Evolutionary conservation across 1,140 invertebrate species (phyloP).

Genomic region (Cotesia chilonis): DNA sequence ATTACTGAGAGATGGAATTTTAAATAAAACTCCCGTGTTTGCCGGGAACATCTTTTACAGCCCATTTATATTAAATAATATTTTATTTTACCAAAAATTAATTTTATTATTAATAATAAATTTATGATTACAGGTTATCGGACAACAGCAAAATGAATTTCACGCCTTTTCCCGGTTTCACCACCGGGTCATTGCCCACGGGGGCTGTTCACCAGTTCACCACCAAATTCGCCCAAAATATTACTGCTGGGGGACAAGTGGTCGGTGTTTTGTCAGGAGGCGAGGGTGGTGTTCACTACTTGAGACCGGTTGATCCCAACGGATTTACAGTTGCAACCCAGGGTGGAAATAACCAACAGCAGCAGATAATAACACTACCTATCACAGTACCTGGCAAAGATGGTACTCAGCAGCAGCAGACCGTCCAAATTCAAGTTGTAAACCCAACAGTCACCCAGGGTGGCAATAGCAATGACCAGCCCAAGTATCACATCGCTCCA

Average conservation of each 20-base stretch:
- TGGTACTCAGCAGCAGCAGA: slow-evolving; percentile 74
- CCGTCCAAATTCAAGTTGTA: slow-evolving; percentile 80
- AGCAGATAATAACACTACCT: slow-evolving; percentile 77
- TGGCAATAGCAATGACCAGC: slow-evolving; percentile 68
- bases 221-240: slow-evolving; percentile 73
- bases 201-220: slow-evolving; percentile 75
- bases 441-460: slow-evolving; percentile 67
- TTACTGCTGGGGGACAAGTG: slow-evolving; percentile 69
- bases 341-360: slow-evolving; percentile 63
- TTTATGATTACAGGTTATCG: not conserved
- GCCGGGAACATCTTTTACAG: not conserved
- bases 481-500: slow-evolving; percentile 75
- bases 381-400: slow-evolving; percentile 80
- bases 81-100: too few relatives aligned
- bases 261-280: slow-evolving; percentile 69
- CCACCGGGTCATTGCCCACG: slow-evolving; percentile 70
- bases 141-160: slow-evolving; percentile 71
- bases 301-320: slow-evolving; percentile 74
- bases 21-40: not conserved
- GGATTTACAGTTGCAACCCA: slow-evolving; percentile 63
- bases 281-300: slow-evolving; percentile 79
- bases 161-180: slow-evolving; percentile 72
- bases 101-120: too few relatives aligned
- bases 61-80: not conserved
- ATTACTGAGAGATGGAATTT: slow-evolving; percentile 7